Evolutionary conservation across 2,888 invertebrate genomes (phyloP).

Genomic region (Cantharis flavilabris): DNA sequence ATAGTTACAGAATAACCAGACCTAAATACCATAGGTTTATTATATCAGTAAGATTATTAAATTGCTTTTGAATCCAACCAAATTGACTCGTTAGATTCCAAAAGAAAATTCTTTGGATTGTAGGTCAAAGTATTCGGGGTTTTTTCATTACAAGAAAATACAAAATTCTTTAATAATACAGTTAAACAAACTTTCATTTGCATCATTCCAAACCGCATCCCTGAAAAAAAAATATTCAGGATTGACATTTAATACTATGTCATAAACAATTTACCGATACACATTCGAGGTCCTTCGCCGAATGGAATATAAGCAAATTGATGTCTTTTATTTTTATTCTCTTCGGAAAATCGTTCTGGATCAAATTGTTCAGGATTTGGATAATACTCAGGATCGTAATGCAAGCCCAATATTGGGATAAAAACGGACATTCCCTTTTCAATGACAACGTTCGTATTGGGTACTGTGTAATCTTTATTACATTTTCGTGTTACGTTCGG

Average conservation of each 20-base stretch:
- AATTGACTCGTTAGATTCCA: not conserved
- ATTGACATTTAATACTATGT: too few species aligned
- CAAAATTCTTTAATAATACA: constrained; percentile 24
- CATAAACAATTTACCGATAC: constrained; percentile 39
- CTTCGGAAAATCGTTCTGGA: constrained; percentile 27
- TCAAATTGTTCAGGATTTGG: constrained; percentile 17
- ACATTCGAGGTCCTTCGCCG: constrained; percentile 44
- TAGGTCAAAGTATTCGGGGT: not conserved
- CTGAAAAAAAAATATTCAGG: constrained; percentile 8
- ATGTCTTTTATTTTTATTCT: not conserved
- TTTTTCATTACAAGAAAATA: constrained; percentile 18
- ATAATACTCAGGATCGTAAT: not conserved
- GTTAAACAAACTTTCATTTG: constrained; percentile 33
- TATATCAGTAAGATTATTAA: not conserved
- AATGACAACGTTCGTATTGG: constrained; percentile 42
- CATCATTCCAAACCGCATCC: constrained; percentile 33
- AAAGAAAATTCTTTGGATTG: not conserved
- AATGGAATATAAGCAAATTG: constrained; percentile 39
- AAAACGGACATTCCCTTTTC: constrained; percentile 42
- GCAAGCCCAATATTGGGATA: not conserved
- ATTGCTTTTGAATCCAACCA: not conserved
- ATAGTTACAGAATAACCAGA: too few species aligned
- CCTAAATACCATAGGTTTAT: not conserved
- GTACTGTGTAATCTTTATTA: constrained; percentile 41
- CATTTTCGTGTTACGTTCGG: constrained; percentile 35